Conservation (phyloP, 2,797 vertebrate species). For the Ctenosaura bakeri region DNA sequence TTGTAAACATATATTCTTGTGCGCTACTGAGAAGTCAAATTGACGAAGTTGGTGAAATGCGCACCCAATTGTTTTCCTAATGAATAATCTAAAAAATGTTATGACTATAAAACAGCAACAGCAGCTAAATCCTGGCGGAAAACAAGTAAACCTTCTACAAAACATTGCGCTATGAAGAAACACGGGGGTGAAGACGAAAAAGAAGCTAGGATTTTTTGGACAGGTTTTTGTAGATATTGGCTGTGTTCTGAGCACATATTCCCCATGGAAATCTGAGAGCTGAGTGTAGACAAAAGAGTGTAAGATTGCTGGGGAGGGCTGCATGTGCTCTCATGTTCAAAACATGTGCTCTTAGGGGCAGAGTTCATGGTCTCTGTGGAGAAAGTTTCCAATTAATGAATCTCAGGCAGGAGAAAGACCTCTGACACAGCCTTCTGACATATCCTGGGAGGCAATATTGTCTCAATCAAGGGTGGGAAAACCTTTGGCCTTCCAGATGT, state of each 20-base stretch:
- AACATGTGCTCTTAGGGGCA: neutral
- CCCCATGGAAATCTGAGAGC: neutral
- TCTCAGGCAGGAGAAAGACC: neutral
- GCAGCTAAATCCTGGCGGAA: slow-evolving; percentile 58
- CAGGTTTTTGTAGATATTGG: slow-evolving; percentile 12
- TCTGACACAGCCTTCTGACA: neutral
- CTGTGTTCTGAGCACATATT: neutral
- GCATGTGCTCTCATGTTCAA: neutral
- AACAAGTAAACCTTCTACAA: slow-evolving; percentile 65
- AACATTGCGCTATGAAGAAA: slow-evolving; percentile 68
- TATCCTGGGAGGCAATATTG: neutral
- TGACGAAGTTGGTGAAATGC: slow-evolving; percentile 75
- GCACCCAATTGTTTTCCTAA: slow-evolving; percentile 79
- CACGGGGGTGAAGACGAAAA: neutral
- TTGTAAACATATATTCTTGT: slow-evolving; percentile 64
- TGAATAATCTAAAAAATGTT: slow-evolving; percentile 77
- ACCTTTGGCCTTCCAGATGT: neutral
- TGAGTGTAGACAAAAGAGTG: neutral
- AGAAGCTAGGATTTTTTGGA: slow-evolving; percentile 64
- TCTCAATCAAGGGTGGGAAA: neutral
- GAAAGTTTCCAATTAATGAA: neutral
- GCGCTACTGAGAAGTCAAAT: slow-evolving; percentile 69
- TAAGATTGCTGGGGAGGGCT: neutral
- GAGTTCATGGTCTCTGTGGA: neutral
- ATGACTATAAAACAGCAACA: slow-evolving; percentile 73